phyloP scores from a whole-genome alignment of 2,797 vertebrate species.

The Hozukius guyotensis region DNA sequence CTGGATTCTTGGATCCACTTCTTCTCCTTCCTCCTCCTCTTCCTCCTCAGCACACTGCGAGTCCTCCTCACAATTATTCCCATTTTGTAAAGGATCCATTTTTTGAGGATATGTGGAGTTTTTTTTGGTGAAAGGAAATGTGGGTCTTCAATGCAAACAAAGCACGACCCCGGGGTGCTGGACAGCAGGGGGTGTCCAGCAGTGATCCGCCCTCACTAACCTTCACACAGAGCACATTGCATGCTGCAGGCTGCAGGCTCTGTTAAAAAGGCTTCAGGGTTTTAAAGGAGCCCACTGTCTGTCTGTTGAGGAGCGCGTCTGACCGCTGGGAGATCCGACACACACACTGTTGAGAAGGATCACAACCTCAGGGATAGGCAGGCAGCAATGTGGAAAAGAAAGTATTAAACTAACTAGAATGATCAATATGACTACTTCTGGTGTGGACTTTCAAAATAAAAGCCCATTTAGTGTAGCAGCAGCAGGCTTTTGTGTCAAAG shows the following conservation, averaged over 20 bases:
- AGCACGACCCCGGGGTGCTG: slow-evolving; percentile 40
- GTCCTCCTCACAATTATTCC: slow-evolving; percentile 74
- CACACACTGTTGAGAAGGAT: background rate
- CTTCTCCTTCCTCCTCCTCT: slow-evolving; percentile 70
- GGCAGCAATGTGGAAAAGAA: background rate
- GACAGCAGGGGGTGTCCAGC: slow-evolving; percentile 19
- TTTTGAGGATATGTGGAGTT: background rate
- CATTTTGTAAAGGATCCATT: slow-evolving; percentile 80
- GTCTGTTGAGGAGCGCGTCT: slow-evolving; percentile 8
- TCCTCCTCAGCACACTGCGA: slow-evolving; percentile 69
- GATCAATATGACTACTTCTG: background rate
- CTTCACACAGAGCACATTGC: slow-evolving; percentile 9
- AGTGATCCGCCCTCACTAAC: slow-evolving; percentile 24
- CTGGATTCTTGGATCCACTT: slow-evolving; percentile 93
- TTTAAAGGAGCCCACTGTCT: background rate
- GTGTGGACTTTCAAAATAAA: slow-evolving; percentile 61
- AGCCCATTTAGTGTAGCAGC: background rate
- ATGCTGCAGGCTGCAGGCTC: background rate
- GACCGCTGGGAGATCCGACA: background rate
- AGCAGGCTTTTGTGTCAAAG: background rate
- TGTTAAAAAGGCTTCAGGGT: background rate
- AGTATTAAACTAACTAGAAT: background rate
- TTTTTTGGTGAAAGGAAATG: background rate
- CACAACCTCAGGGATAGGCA: slow-evolving; percentile 25
- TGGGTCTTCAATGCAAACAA: slow-evolving; percentile 32